These are phyloP conservation scores for Paraplagusia blochii DNA, from an alignment of 2,113 vertebrate genomes.

Conservation along the genomic window DNA sequence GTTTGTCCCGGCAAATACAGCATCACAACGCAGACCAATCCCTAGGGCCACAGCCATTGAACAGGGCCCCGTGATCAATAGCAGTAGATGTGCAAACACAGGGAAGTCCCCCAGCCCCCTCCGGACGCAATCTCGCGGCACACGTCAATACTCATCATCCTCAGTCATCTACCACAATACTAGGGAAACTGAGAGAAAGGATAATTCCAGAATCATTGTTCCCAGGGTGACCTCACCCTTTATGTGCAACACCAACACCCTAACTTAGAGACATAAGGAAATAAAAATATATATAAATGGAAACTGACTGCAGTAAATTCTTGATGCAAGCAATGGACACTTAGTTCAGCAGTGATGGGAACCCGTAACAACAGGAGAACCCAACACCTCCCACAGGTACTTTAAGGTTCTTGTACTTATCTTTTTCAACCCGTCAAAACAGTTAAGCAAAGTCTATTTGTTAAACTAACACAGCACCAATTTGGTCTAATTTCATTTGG, in stretches of 20 bases:
- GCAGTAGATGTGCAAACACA: slow-evolving; percentile 67
- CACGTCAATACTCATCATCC: slow-evolving; percentile 72
- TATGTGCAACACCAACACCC: slow-evolving; percentile 14
- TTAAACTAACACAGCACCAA: slow-evolving; percentile 60
- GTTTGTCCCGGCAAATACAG: slow-evolving; percentile 27
- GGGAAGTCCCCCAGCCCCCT: slow-evolving; percentile 65
- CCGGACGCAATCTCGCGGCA: slow-evolving; percentile 66
- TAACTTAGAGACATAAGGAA: slow-evolving; percentile 17
- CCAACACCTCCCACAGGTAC: slow-evolving; percentile 54
- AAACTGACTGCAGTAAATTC: slow-evolving; percentile 43
- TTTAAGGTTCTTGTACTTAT: slow-evolving; percentile 58
- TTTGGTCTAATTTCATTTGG: slow-evolving; percentile 58
- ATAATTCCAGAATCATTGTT: slow-evolving; percentile 34
- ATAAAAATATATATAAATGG: slow-evolving; percentile 12
- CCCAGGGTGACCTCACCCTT: slow-evolving; percentile 39
- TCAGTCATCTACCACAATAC: slow-evolving; percentile 54
- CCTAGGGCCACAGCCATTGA: slow-evolving; percentile 64
- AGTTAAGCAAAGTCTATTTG: slow-evolving; percentile 58
- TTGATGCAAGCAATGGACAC: too few species aligned
- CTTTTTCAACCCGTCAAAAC: slow-evolving; percentile 68
- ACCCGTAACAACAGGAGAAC: slow-evolving; percentile 57
- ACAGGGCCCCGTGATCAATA: slow-evolving; percentile 65
- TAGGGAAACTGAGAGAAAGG: slow-evolving; percentile 53
- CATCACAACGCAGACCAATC: slow-evolving; percentile 35
- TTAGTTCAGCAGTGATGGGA: slow-evolving; percentile 54